phyloP scores from a whole-genome alignment of 2,888 invertebrate species.

The Acronicta psi region DNA sequence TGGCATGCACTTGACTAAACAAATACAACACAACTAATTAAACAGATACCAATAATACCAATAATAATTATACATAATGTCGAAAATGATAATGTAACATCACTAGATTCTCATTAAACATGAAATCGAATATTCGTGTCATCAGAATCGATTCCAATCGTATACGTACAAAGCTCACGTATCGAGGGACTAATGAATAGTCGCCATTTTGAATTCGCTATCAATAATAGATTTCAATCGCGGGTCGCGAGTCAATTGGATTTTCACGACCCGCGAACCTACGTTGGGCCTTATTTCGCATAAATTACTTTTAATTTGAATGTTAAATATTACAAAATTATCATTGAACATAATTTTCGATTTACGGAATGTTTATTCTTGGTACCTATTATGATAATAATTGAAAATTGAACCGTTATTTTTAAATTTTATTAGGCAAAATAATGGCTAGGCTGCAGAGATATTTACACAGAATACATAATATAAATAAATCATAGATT shows the following conservation, averaged over 20 bases:
- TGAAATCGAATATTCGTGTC: constrained; percentile 62
- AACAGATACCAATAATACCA: constrained; percentile 13
- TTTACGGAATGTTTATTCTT: no score
- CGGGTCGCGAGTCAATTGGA: constrained; percentile 67
- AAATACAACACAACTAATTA: constrained; percentile 19
- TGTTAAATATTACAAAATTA: constrained; percentile 18
- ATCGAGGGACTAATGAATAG: constrained; percentile 71
- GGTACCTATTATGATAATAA: no score
- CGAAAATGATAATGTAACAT: constrained; percentile 46
- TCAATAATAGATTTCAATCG: constrained; percentile 76
- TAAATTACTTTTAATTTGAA: constrained; percentile 41
- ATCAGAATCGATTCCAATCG: constrained; percentile 62
- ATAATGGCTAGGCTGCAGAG: no score
- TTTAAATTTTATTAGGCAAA: no score
- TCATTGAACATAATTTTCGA: constrained; percentile 10
- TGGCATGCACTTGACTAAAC: constrained; percentile 9
- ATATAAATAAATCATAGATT: no score
- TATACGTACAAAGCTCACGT: constrained; percentile 66
- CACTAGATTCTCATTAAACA: constrained; percentile 57
- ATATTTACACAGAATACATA: no score
- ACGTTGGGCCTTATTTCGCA: constrained; percentile 43
- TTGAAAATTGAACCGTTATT: no score
- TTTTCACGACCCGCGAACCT: constrained; percentile 58
- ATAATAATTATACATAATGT: constrained; percentile 35
- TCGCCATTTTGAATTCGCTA: constrained; percentile 71